Evolutionary conservation across 2,113 vertebrate species (phyloP).

Genomic region (Dipodomys ordii): DNA sequence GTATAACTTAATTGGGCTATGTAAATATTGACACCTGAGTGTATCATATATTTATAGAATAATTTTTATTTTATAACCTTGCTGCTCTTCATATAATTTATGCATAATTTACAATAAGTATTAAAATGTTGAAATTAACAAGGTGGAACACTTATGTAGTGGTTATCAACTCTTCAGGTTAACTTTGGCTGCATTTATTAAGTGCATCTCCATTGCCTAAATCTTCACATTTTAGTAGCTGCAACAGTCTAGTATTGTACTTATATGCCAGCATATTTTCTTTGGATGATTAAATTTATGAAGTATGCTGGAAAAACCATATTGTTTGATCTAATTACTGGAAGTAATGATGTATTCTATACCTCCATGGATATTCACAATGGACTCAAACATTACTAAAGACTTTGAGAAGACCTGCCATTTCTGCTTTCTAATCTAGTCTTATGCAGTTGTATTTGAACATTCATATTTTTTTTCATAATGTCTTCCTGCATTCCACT

Average conservation of each 20-base stretch:
- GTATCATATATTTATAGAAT: slow-evolving; percentile 31
- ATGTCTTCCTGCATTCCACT: not conserved
- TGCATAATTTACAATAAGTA: slow-evolving; percentile 34
- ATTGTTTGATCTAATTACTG: not conserved
- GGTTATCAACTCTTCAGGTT: not conserved
- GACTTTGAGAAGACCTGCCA: slow-evolving; percentile 12
- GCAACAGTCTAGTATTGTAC: not conserved
- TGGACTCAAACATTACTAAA: not conserved
- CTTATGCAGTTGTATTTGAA: not conserved
- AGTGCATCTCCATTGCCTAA: not conserved
- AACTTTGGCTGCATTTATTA: not conserved
- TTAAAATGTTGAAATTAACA: slow-evolving; percentile 10
- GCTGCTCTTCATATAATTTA: not conserved
- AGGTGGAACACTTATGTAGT: not conserved
- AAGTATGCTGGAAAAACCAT: not conserved
- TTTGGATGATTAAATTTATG: slow-evolving; percentile 18
- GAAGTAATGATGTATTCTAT: not conserved
- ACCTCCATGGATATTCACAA: not conserved
- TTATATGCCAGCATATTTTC: not conserved
- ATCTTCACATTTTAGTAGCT: not conserved
- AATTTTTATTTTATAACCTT: slow-evolving; percentile 29
- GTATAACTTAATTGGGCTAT: not conserved
- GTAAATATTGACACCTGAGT: slow-evolving; percentile 5
- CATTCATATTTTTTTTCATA: not conserved
- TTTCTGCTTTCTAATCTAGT: not conserved